A percentile compares a stretch with the other conserved stretches of the same genome.
These are phyloP conservation scores for Chionis minor DNA, from an alignment of 2,113 vertebrate species.

Conservation along the genomic window DNA sequence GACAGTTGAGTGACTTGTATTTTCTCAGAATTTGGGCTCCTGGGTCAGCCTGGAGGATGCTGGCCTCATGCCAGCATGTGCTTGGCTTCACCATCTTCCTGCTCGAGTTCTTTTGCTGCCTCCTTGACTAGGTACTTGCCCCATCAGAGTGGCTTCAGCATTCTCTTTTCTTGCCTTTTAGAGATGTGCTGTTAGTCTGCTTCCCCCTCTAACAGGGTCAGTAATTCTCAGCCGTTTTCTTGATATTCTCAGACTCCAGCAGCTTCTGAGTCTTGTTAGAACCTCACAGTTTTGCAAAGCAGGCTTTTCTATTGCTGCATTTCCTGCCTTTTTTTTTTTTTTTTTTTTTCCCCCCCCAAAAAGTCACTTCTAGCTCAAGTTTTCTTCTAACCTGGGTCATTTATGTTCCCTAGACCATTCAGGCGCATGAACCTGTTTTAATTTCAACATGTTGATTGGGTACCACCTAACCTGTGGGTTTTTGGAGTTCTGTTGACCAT, in stretches of 20 bases:
- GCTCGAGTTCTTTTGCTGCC: not conserved
- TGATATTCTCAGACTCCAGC: not conserved
- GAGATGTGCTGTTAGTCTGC: not conserved
- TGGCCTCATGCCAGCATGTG: not conserved
- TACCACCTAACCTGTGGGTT: not conserved
- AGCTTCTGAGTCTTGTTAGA: not conserved
- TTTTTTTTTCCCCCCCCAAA: not conserved
- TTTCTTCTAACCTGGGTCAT: not conserved
- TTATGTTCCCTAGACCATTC: not conserved
- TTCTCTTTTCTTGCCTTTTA: not conserved
- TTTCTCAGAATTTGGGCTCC: not conserved
- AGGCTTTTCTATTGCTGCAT: not conserved
- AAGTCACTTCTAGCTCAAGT: not conserved
- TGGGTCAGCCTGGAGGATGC: not conserved
- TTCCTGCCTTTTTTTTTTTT: not conserved
- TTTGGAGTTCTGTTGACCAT: not conserved
- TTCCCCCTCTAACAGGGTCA: not conserved
- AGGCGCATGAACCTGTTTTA: not conserved
- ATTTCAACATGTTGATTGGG: not conserved
- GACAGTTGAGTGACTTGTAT: accelerated
- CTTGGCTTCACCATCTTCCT: not conserved
- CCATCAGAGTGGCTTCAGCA: not conserved
- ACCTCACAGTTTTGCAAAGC: not conserved
- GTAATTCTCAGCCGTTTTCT: not conserved
- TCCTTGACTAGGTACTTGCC: not conserved